Base-by-base conservation (phyloP, 2,888 invertebrate genomes). In the Caradrina kadenii region DNA sequence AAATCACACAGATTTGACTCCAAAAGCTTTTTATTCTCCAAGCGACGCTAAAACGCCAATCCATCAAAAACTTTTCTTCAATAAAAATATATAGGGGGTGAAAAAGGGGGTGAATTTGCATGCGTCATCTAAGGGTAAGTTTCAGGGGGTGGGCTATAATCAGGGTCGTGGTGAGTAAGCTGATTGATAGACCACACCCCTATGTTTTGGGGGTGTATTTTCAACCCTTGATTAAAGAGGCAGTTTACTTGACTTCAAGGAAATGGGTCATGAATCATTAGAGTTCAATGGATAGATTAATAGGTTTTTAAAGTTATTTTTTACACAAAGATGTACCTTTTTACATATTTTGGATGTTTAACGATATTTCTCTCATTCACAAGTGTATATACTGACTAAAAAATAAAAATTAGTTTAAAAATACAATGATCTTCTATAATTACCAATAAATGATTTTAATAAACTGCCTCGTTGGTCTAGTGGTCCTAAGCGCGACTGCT, bases 181-280 rank as follows among this genome's bases (percentile, higher is more conserved):
- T 76, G 76, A 82, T 82, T 83, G 85, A 83, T 85, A 77, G 63
- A 76, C 79, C 83, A 81, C 83, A 83, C 85, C 83, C 83, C 71
- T 69, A 48, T 45, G 54, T 69, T 81, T 84, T 71, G 68, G 73
- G 76, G 69, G 63, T 62, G 63, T 62, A 73, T 73, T 79, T 79
- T 75, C 66, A 76, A 79, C 81, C 75, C 83, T 80, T 76, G 69
- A 79, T 70, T 59, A 63, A 42, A 11, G 54, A 42, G 63, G 72
- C 55, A 73, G 83, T 80, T 80, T 74, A 83, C 68, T 83, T 81
- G 50, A 39, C 66, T 71, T 55, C 45, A 79, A 68, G 72, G 72
- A 77, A 77, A 79, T 59, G 61, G 53, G 55, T 78, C 69, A 69
- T 78, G 69, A 63, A 75, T 80, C 82, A 76, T 79, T 76, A 42